Conservation (phyloP, 2,888 invertebrate genomes). For the Cactoblastis cactorum region DNA sequence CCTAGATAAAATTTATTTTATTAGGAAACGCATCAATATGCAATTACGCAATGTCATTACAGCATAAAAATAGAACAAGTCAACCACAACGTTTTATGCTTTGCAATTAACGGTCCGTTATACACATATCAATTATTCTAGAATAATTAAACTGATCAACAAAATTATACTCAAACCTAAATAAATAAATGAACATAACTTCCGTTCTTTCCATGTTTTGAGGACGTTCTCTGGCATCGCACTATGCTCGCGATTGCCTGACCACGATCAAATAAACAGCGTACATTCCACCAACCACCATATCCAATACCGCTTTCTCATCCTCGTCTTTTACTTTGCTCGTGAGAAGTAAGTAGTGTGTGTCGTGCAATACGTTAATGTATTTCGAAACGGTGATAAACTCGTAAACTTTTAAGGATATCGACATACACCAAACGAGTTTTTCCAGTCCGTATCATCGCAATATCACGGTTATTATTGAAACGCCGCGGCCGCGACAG, state of each 20-base stretch:
- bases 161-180: background rate
- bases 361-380: conserved; percentile 16
- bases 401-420: conserved; percentile 70
- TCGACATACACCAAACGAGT: conserved; percentile 77
- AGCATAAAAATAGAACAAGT: too few species aligned
- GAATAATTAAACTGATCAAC: too few species aligned
- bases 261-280: conserved; percentile 40
- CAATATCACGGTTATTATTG: conserved; percentile 79
- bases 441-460: conserved; percentile 79
- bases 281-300: conserved; percentile 20
- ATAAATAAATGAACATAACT: background rate
- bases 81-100: too few species aligned
- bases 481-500: conserved; percentile 75
- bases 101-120: too few species aligned
- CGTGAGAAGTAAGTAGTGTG: conserved; percentile 33
- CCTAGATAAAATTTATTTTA: too few species aligned
- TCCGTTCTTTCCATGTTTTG: background rate
- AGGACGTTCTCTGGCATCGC: conserved; percentile 58
- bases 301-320: conserved; percentile 37
- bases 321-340: background rate
- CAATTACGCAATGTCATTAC: too few species aligned
- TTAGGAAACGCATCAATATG: too few species aligned
- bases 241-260: conserved; percentile 47
- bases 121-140: too few species aligned
- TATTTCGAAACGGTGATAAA: conserved; percentile 31